A percentile compares a stretch with the other conserved stretches of the same genome.
phyloP scores from a whole-genome alignment of 2,797 vertebrate species.

The Syngnathus rostellatus region DNA sequence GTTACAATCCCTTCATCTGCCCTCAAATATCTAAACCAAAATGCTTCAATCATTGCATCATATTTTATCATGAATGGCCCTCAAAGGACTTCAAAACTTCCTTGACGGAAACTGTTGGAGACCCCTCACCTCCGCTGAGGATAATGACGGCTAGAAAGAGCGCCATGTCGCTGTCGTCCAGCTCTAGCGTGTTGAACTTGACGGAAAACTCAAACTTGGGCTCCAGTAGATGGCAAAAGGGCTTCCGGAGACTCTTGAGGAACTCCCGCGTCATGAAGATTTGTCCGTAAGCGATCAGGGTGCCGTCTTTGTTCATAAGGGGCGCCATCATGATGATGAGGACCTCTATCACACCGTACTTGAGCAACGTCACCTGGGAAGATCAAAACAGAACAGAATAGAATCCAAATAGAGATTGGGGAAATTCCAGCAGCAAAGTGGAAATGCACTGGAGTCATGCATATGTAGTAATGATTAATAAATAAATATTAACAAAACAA shows the following conservation, averaged over 20 bases:
- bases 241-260: slow-evolving; percentile 93
- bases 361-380: slow-evolving; percentile 84
- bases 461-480: too few relatives aligned
- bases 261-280: slow-evolving; percentile 99
- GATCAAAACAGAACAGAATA: background rate
- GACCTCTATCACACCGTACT: slow-evolving; percentile 95
- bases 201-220: slow-evolving; percentile 98
- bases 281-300: slow-evolving; percentile 91
- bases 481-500: too few relatives aligned
- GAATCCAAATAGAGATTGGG: background rate
- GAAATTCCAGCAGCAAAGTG: background rate
- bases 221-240: slow-evolving; percentile 95
- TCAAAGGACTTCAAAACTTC: background rate
- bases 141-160: slow-evolving; percentile 98
- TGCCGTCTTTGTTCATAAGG: slow-evolving; percentile 98
- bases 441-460: too few relatives aligned
- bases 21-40: background rate
- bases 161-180: slow-evolving; percentile 96
- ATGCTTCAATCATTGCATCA: background rate
- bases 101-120: background rate
- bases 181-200: slow-evolving; percentile 94
- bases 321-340: slow-evolving; percentile 94
- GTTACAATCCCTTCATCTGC: background rate
- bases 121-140: slow-evolving; percentile 89
- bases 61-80: background rate